Evolutionary conservation across 2,888 invertebrate genomes (phyloP).

Genomic region (Busseola fusca): DNA sequence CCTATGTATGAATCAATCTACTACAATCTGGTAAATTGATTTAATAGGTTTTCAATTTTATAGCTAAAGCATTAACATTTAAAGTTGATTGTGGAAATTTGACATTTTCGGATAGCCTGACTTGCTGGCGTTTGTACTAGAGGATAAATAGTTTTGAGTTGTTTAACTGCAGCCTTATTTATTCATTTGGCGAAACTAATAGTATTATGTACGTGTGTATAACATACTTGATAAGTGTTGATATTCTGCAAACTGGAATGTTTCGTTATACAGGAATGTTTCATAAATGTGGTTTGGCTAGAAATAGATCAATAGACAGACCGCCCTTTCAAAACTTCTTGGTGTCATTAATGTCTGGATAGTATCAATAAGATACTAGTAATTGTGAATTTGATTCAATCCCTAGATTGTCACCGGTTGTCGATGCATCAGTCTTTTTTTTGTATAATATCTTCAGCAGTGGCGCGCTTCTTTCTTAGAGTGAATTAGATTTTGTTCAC

Average conservation of each 20-base stretch:
- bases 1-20: too few species aligned
- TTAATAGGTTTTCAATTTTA: too few species aligned
- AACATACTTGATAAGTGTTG: constrained; percentile 33
- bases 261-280: constrained; percentile 15
- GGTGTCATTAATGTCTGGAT: not conserved
- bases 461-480: not conserved
- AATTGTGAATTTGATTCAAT: not conserved
- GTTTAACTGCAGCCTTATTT: constrained; percentile 31
- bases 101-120: too few species aligned
- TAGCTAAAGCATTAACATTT: too few species aligned
- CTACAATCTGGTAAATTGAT: too few species aligned
- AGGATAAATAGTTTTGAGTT: not conserved
- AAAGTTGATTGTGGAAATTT: too few species aligned
- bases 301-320: not conserved
- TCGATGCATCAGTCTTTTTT: not conserved
- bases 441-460: not conserved
- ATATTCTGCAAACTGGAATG: constrained; percentile 14
- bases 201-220: constrained; percentile 43
- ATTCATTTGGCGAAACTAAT: constrained; percentile 46
- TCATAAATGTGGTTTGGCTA: constrained; percentile 7
- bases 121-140: not conserved
- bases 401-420: not conserved
- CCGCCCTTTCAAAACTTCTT: not conserved
- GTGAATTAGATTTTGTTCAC: not conserved
- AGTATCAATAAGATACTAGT: not conserved